Percentiles rank a stretch among this genome's conserved stretches.
Evolutionary conservation across 2,113 vertebrate species (phyloP).

Genomic region (Rynchops niger): DNA sequence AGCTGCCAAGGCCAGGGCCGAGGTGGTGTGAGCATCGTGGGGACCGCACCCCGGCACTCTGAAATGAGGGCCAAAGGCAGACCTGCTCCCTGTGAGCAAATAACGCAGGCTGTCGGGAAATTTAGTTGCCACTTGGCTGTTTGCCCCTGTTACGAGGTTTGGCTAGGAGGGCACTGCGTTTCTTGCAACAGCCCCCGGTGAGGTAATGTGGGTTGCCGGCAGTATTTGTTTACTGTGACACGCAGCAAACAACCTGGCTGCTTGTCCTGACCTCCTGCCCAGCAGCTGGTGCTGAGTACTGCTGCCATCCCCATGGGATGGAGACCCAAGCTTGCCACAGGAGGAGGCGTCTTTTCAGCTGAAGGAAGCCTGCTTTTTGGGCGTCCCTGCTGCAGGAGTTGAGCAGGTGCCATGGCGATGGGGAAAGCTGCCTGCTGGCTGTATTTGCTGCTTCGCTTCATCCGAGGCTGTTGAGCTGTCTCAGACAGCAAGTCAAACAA

Average conservation of each 20-base stretch:
- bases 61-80: not conserved
- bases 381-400: not conserved
- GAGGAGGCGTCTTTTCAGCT: not conserved
- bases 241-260: fast-evolving
- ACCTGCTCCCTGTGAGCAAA: not conserved
- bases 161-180: not conserved
- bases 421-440: fast-evolving
- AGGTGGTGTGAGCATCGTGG: not conserved
- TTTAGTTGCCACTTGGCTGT: not conserved
- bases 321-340: fast-evolving
- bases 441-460: fast-evolving
- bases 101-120: not conserved
- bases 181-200: not conserved
- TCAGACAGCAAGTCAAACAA: not conserved
- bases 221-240: fast-evolving
- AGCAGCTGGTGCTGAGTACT: fast-evolving
- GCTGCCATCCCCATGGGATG: fast-evolving
- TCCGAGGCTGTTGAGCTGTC: fast-evolving
- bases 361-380: not conserved
- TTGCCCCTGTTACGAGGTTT: not conserved
- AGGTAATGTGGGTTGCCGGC: not conserved
- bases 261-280: not conserved
- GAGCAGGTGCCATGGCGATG: fast-evolving
- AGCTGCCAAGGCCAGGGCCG: not conserved
- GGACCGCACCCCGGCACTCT: fast-evolving